Conservation (phyloP, 2,797 vertebrate genomes). For the Ceryle rudis region DNA sequence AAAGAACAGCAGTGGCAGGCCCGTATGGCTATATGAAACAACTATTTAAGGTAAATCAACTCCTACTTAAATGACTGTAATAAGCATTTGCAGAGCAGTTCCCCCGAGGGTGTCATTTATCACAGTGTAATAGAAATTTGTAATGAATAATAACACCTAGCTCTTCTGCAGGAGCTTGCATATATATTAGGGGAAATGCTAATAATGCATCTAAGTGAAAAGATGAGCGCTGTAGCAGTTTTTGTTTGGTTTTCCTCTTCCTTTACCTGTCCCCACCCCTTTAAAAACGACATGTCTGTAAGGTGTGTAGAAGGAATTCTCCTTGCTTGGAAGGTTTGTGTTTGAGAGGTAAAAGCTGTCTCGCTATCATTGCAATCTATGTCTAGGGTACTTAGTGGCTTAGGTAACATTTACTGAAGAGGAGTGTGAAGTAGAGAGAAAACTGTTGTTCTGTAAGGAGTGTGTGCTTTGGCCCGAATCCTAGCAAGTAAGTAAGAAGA, state of each 20-base stretch:
- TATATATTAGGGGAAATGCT: slow-evolving; percentile 61
- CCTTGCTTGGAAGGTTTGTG: slow-evolving; percentile 45
- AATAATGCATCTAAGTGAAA: slow-evolving; percentile 33
- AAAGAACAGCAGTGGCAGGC: slow-evolving; percentile 83
- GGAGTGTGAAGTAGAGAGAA: neutral
- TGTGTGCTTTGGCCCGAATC: neutral
- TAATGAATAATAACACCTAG: slow-evolving; percentile 93
- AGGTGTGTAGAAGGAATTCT: slow-evolving; percentile 46
- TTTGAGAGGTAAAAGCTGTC: neutral
- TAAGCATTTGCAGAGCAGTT: slow-evolving; percentile 86
- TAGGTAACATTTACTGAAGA: neutral
- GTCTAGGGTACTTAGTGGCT: neutral
- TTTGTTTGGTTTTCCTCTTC: neutral
- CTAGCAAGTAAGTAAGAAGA: slow-evolving; percentile 3
- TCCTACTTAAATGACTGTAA: slow-evolving; percentile 94
- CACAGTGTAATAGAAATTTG: slow-evolving; percentile 92
- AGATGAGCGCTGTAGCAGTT: neutral
- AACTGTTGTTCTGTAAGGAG: neutral
- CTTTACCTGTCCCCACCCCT: neutral
- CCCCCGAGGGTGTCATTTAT: slow-evolving; percentile 93
- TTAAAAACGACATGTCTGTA: neutral
- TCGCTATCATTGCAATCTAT: neutral
- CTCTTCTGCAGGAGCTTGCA: slow-evolving; percentile 62
- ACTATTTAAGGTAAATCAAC: slow-evolving; percentile 96
- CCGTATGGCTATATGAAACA: slow-evolving; percentile 88